A percentile compares a stretch with the other conserved stretches of the same genome.
phyloP scores from a whole-genome alignment of 2,113 vertebrate genomes.

The Azemiops feae region DNA sequence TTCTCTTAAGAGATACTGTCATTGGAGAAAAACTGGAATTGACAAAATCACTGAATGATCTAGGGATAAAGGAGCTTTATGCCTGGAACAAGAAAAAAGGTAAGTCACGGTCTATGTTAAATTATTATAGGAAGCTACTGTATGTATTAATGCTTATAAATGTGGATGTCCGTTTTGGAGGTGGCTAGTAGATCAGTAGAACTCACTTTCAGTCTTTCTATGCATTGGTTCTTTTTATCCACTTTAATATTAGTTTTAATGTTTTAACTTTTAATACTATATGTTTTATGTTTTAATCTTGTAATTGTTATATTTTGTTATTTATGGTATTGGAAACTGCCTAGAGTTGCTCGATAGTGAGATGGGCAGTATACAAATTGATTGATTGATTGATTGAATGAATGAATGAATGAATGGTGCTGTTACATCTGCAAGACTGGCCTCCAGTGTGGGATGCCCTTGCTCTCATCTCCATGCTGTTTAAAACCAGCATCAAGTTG shows the following conservation, averaged over 20 bases:
- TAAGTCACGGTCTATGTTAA: constrained; percentile 55
- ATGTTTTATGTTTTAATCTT: no score
- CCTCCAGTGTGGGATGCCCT: background rate
- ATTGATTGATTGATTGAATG: no score
- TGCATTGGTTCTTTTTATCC: no score
- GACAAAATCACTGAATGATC: constrained; percentile 82
- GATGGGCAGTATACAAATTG: no score
- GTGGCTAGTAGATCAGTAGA: background rate
- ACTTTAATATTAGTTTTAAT: no score
- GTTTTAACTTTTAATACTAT: no score
- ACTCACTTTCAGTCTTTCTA: no score
- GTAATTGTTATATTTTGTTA: no score
- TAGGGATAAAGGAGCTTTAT: constrained; percentile 90
- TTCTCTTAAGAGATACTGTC: constrained; percentile 82
- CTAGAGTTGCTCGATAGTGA: no score
- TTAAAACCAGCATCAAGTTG: background rate
- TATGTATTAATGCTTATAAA: background rate
- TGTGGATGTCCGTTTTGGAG: background rate
- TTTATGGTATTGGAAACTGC: no score
- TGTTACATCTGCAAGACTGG: background rate
- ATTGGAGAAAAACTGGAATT: constrained; percentile 85
- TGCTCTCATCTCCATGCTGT: background rate
- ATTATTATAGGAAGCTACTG: background rate
- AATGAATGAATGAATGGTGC: no score
- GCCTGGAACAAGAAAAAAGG: constrained; percentile 87